Base-by-base conservation (phyloP, 2,113 vertebrate species). In the Dipodomys stephensi region DNA sequence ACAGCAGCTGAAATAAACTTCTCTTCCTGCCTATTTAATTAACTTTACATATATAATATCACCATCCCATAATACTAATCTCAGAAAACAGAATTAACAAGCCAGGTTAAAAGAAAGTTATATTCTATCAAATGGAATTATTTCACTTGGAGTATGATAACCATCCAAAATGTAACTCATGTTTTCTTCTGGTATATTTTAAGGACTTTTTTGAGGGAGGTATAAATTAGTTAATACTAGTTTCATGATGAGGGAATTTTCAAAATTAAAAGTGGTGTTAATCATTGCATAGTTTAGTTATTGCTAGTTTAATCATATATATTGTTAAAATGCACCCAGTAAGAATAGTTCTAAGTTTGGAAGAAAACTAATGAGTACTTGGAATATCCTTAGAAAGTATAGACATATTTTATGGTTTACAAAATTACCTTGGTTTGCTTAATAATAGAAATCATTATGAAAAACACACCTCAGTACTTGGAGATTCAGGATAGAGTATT, bases 171-270 rank as follows among this genome's bases (percentile, higher is more conserved):
- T 57, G 19, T 72, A 49, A 90, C n/a, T 73, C 64, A 83, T 93
- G 35, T 39, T 95, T 94, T 67, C 65, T 81, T 96, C 76, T 79
- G 64, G 27, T 62, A 82, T 72, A 28, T 22, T 79, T 77, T 35
- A 69, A 76, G 7, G 27, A 46, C 13, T 78, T 90, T 88, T 92
- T 87, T 69, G 27, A 82, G 53, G n/a, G 30, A 57, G 15, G 53
- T 57, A 13, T 83, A 86, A 85, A 46, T 77, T 93, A 81, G 64
- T 12, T 89, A 64, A 77, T 91, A 78, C 49, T 73, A 53, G 53
- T 88, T 82, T 96, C n/a, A 83, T 71, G 19, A n/a, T 86, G 76
- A 84, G 83, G 23, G 46, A 30, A 92, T 69, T 93, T 93, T 93
- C 80, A 95, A 84, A 92, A 81, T 81, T 39, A 86, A 87, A 11